phyloP scores from a whole-genome alignment of 2,113 vertebrate genomes.

The Heptranchias perlo region DNA sequence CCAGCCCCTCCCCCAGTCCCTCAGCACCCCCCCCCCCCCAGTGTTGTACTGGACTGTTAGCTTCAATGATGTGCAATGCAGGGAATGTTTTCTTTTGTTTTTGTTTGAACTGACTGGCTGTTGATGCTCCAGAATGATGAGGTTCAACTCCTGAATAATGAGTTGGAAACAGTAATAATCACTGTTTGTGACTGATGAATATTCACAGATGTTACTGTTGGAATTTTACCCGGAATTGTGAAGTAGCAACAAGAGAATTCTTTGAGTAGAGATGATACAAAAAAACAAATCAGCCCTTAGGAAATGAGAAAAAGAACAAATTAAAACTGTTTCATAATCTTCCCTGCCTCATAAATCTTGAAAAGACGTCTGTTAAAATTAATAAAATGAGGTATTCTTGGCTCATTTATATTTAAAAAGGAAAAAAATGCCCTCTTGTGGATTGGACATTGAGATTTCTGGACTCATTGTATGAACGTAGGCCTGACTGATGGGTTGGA shows the following conservation, averaged over 20 bases:
- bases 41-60: no score
- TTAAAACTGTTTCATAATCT: background rate
- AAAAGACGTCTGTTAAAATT: background rate
- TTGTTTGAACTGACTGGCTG: background rate
- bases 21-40: no score
- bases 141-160: background rate
- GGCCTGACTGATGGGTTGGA: background rate
- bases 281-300: background rate
- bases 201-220: background rate
- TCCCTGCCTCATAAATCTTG: background rate
- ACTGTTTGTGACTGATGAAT: background rate
- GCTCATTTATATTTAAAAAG: background rate
- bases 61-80: background rate
- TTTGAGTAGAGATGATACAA: background rate
- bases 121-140: background rate
- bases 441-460: background rate
- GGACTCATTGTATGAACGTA: background rate
- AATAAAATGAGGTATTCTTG: background rate
- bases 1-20: no score
- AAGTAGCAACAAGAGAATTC: background rate
- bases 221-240: background rate
- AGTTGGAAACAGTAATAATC: background rate
- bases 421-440: background rate
- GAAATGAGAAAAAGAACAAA: slow-evolving; percentile 13
- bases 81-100: background rate